Conservation (phyloP, 2,888 invertebrate species). For the Sericinus montela region DNA sequence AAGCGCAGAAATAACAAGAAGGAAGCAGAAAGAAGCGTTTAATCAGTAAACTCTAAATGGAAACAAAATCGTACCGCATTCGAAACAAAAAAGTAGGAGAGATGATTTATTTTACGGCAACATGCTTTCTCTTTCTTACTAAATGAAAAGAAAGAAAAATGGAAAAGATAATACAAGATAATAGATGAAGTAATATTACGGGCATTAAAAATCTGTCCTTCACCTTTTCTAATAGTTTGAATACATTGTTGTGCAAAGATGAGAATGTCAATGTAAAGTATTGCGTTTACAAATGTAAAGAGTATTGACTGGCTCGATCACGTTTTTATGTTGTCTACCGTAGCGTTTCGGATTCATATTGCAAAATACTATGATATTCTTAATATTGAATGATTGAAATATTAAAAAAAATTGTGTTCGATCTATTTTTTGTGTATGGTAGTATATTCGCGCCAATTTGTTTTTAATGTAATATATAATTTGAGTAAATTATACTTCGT, state of each 20-base stretch:
- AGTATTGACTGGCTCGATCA: neutral
- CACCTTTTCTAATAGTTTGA: no score
- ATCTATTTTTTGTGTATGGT: neutral
- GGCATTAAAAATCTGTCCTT: no score
- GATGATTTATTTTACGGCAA: neutral
- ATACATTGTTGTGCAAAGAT: no score
- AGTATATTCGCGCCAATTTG: neutral
- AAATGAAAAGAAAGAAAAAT: neutral
- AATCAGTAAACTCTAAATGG: conserved; percentile 27
- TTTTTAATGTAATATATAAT: neutral
- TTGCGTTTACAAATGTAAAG: neutral
- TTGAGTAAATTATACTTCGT: no score
- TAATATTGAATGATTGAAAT: neutral
- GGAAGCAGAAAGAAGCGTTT: conserved; percentile 73
- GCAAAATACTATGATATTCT: neutral
- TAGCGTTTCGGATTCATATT: neutral
- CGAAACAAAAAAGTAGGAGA: neutral
- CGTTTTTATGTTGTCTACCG: neutral
- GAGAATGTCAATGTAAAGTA: no score
- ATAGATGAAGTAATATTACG: no score
- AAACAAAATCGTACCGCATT: neutral
- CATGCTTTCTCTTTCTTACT: neutral
- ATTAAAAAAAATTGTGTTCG: neutral
- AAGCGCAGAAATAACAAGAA: conserved; percentile 82
- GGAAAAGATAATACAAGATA: no score